Base-by-base conservation (phyloP, 2,797 vertebrate genomes). In the Philypnodon macrostomus region DNA sequence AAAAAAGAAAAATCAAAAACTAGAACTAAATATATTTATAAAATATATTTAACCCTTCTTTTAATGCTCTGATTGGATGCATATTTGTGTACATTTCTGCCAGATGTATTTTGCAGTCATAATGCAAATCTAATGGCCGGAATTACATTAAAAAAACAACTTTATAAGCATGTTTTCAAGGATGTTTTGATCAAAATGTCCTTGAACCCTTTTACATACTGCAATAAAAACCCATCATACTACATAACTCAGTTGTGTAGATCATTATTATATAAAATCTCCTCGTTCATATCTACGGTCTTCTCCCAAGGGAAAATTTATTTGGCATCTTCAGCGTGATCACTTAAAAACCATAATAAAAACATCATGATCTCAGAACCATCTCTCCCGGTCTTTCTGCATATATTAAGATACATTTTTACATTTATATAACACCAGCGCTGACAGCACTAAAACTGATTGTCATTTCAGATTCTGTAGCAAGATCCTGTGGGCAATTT, bases 371-470 rank as follows among this genome's bases (percentile, higher is more conserved):
- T 72, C 67, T 50, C 40, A 59, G 47, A 55, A 70, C 53, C 47
- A 66, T 77, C 79, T 73, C 23, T 26, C 17, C 6, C 31, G 47
- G 38, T 53, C 29, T 44, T 36, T 46, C 36, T 23, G 18, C n/a
- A 7, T 13, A 44, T 51, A 60, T 73, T 78, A 81, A 61, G 69
- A 61, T 79, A 73, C 74, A 62, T 73, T 74, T 90, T 92, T 91
- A 89, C 56, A 78, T 81, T 70, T 78, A 86, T 78, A 86, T 71
- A 68, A 68, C 76, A 70, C 90, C 88, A 81, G 86, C 77, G 88
- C 89, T 89, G 88, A 92, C 88, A 86, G 90, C 88, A 62, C 81
- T 69, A 80, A 86, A 93, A 94, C 90, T 91, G 90, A 94, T 93
- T 90, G 89, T 87, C 88, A 88, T 93, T 94, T 94, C 91, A 89